Base-by-base conservation (phyloP, 1,140 invertebrate species). In the Spodoptera frugiperda region DNA sequence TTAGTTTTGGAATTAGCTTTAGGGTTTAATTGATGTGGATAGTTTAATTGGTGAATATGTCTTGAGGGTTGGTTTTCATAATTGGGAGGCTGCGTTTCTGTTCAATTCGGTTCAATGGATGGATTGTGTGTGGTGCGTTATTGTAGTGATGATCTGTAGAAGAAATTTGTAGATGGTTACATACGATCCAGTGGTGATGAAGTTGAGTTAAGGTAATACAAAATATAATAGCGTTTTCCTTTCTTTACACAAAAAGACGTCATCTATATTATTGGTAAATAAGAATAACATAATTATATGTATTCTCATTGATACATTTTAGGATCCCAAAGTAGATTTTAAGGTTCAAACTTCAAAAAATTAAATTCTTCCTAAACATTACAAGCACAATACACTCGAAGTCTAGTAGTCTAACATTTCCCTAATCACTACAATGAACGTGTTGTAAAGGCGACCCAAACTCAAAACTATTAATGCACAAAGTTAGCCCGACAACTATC, bases 11-110 rank as follows among this genome's bases (percentile, higher is more conserved):
- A 67, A 79, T 76, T 71, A 76, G 30, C 78, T 70, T 71, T 59
- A 25, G 9, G 67, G 30, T 74, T 68, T 68, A 78, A 78, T 75
- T 76, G 78, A 70, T 70, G 63, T 15, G 63, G 61, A 79, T 79
- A 75, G 72, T 75, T 75, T 72, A 51, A 75, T 75, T 75, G 72
- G 30, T 3, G 61, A 71, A 71, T 71, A 59, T 46, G 55, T 71
- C 59, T 70, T n/a, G 0, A 14, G 25, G 15, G 73, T 46, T 15
- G 21, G 30, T 30, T 72, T 72, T 2, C 33, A 65, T 14, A 19
- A 55, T 25, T 11, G 14, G 15, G 55, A 3, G 9, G 33, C 8
- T 39, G 9, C 6, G 33, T 39, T 39, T 39, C 33, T 39, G 33
- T 8, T 39, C 8, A 6, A 39, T 6, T 39, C 3, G 33, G 3